These are phyloP conservation scores for Agrilus cyanescens DNA, from an alignment of 2,888 invertebrate genomes.

Conservation along the genomic window DNA sequence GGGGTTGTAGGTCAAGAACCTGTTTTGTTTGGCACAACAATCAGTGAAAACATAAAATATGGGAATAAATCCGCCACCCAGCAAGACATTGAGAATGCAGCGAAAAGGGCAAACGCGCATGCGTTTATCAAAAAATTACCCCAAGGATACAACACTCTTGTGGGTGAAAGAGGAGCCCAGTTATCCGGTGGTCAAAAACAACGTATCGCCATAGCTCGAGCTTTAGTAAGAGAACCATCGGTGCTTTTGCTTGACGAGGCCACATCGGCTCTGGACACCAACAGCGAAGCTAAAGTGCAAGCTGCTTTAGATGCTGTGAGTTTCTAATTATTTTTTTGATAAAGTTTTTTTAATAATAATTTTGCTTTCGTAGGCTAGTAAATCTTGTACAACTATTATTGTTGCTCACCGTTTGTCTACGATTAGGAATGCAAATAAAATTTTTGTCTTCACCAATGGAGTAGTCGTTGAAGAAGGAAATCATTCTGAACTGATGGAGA, in stretches of 20 bases:
- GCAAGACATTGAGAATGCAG: slow-evolving; percentile 56
- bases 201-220: slow-evolving; percentile 81
- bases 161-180: slow-evolving; percentile 75
- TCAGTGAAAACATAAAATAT: slow-evolving; percentile 71
- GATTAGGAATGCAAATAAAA: slow-evolving; percentile 59
- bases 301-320: slow-evolving; percentile 58
- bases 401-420: slow-evolving; percentile 69
- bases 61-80: slow-evolving; percentile 57
- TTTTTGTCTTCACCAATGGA: slow-evolving; percentile 60
- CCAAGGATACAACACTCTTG: slow-evolving; percentile 69
- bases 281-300: slow-evolving; percentile 79
- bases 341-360: background rate
- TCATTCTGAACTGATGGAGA: slow-evolving; percentile 54
- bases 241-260: slow-evolving; percentile 77
- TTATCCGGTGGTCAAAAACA: slow-evolving; percentile 86
- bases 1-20: slow-evolving; percentile 90
- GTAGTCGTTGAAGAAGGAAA: slow-evolving; percentile 57
- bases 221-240: slow-evolving; percentile 67
- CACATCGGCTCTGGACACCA: slow-evolving; percentile 78
- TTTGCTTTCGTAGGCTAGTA: slow-evolving; percentile 43
- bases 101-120: slow-evolving; percentile 67
- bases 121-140: slow-evolving; percentile 63
- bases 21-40: slow-evolving; percentile 71
- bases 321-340: background rate
- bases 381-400: slow-evolving; percentile 66